Evolutionary conservation across 1,140 invertebrate genomes (phyloP).

Genomic region (Galleria mellonella): DNA sequence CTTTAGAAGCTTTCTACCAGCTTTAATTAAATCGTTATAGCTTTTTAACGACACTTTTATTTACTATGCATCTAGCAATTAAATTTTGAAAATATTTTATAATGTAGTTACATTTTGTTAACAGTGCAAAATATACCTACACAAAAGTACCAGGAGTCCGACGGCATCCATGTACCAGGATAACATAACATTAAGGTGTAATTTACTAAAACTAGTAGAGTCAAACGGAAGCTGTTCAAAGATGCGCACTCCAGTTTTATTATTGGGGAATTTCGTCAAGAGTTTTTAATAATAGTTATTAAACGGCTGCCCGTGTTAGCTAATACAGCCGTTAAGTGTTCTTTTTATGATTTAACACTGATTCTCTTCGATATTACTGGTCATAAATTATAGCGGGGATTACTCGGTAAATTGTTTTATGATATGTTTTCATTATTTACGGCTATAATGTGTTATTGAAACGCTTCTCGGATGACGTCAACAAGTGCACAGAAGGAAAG

Average conservation of each 20-base stretch:
- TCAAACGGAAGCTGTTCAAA: constrained; percentile 15
- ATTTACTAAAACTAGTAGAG: neutral
- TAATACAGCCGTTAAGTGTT: constrained; percentile 53
- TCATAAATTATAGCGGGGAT: constrained; percentile 45
- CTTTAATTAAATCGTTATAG: no score
- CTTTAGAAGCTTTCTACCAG: no score
- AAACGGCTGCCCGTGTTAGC: constrained; percentile 50
- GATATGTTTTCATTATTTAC: constrained; percentile 54
- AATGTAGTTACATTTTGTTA: no score
- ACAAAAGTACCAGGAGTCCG: no score
- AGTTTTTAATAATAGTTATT: constrained; percentile 63
- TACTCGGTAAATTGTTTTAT: constrained; percentile 57
- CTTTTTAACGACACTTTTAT: no score
- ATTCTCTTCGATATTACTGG: constrained; percentile 47
- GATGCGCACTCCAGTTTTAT: constrained; percentile 28
- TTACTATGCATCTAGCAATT: no score
- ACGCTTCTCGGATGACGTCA: constrained; percentile 12
- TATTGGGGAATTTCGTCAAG: constrained; percentile 47
- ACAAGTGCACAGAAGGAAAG: neutral
- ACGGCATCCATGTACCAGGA: neutral
- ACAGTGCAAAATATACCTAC: no score
- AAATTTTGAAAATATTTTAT: no score
- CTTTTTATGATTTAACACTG: constrained; percentile 59
- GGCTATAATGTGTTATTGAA: constrained; percentile 20
- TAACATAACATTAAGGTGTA: neutral